These are phyloP conservation scores for Argya squamiceps DNA, from an alignment of 2,797 vertebrate genomes.

Conservation along the genomic window DNA sequence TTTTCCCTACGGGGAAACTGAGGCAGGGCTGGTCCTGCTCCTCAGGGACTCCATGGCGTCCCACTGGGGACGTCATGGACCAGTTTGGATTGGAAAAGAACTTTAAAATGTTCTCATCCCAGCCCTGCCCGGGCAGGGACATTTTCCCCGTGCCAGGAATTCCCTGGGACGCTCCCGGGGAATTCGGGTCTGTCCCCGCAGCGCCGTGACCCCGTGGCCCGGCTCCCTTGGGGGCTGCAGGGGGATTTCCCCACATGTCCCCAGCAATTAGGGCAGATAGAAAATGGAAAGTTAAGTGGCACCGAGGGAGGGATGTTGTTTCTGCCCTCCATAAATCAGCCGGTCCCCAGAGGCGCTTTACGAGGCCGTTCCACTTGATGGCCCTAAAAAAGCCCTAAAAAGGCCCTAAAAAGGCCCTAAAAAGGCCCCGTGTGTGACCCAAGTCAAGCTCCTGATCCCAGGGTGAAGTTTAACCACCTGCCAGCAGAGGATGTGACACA, in stretches of 20 bases:
- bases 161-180: too few species aligned
- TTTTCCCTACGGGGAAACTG: neutral
- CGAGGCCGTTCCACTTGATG: neutral
- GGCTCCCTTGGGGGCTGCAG: neutral
- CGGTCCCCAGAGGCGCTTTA: neutral
- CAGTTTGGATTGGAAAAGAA: too few species aligned
- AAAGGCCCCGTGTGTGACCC: neutral
- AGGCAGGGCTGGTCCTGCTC: neutral
- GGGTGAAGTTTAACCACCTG: neutral
- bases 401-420: neutral
- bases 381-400: neutral
- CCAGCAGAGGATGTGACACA: neutral
- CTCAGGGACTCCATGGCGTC: rapidly evolving
- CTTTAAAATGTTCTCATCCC: rapidly evolving
- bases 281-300: conserved; percentile 21
- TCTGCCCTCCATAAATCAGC: conserved; percentile 43
- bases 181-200: too few species aligned
- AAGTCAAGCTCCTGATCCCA: rapidly evolving
- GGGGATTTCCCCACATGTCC: neutral
- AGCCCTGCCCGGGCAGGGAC: too few species aligned
- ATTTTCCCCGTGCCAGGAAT: rapidly evolving
- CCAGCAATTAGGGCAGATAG: neutral
- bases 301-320: conserved; percentile 13
- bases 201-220: neutral
- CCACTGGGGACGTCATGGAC: rapidly evolving